Evolutionary conservation across 2,888 invertebrate species (phyloP), one percentile per base, ranked within the genome.

Genomic region (Eustalomyia histrio): DNA sequence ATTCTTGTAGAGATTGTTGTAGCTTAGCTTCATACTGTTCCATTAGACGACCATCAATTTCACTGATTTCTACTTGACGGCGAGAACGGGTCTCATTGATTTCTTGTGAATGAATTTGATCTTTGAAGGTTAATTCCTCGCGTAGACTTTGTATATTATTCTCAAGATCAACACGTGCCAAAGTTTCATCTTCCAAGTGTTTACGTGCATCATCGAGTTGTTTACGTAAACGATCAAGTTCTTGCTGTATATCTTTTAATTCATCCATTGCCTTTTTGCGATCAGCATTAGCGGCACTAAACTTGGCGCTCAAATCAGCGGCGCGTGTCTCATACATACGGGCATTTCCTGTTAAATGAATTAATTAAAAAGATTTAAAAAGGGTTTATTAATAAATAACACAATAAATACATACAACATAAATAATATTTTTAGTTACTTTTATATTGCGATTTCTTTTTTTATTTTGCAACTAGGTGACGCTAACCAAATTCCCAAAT

Each of bases 1-100:
- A 92, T 86, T 97, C 97, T 85, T 96, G 95, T 72, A 99, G 92
- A 16, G 97, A 96, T 86, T 97, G 96, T 86, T 97, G 96, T 72
- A 99, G 91, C 88, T 96, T 97, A 4, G 95, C 95, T 89, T 99
- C 98, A 87, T 99, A 99, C 86, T 98, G 97, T 87, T 97, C 95
- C 16, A 96, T 94, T 16, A 98, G 92, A 43, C 97, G 95, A 0
- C 97, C 97, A 90, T 99, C 98, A 84, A 97, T 95, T 90, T 99
- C 98, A 63, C 97, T 97, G 87, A 99, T 96, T 88, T 98, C 97
- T 14, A 97, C 95, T 88, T 97, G 97, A 47, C 97, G 94, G 79
- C 96, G 93, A 10, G 94, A 94, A 83, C 96, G 94, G 0, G 97
- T 96, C 91, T 99, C 98, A 60, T 95, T 95, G 85, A 99, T 91